phyloP scores from a whole-genome alignment of 2,797 vertebrate species.

The Galaxias olidus region DNA sequence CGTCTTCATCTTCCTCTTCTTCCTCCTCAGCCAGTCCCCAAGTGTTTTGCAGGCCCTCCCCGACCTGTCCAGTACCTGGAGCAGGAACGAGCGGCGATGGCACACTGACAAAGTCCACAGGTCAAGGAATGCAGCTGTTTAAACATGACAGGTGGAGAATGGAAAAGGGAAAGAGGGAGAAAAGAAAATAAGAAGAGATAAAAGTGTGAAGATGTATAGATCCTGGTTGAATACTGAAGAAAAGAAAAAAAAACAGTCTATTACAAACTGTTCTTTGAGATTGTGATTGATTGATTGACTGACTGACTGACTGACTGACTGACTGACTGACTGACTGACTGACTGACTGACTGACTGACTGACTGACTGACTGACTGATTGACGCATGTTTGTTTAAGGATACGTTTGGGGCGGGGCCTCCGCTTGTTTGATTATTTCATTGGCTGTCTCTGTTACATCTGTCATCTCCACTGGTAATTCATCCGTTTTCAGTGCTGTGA shows the following conservation, averaged over 20 bases:
- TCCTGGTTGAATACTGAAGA: no score
- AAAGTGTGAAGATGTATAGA: neutral
- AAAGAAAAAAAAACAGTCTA: no score
- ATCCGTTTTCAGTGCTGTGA: conserved; percentile 87
- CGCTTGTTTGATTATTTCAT: conserved; percentile 79
- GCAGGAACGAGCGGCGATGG: conserved; percentile 81
- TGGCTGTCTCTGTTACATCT: conserved; percentile 73
- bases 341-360: neutral
- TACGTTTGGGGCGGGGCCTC: conserved; percentile 80
- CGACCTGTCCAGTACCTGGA: conserved; percentile 89
- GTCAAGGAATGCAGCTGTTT: conserved; percentile 69
- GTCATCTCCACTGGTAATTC: conserved; percentile 80
- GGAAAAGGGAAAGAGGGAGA: neutral
- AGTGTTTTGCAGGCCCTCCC: conserved; percentile 81
- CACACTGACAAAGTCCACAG: conserved; percentile 55
- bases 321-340: no score
- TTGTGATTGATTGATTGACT: neutral
- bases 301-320: neutral
- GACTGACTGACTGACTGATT: neutral
- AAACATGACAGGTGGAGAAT: neutral
- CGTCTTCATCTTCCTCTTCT: conserved; percentile 71
- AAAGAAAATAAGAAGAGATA: neutral
- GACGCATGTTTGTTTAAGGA: conserved; percentile 61
- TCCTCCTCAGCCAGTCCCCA: conserved; percentile 86
- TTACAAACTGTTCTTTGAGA: no score